Conservation (phyloP, 2,797 vertebrate genomes). For the Chlorospingus flavigularis region DNA sequence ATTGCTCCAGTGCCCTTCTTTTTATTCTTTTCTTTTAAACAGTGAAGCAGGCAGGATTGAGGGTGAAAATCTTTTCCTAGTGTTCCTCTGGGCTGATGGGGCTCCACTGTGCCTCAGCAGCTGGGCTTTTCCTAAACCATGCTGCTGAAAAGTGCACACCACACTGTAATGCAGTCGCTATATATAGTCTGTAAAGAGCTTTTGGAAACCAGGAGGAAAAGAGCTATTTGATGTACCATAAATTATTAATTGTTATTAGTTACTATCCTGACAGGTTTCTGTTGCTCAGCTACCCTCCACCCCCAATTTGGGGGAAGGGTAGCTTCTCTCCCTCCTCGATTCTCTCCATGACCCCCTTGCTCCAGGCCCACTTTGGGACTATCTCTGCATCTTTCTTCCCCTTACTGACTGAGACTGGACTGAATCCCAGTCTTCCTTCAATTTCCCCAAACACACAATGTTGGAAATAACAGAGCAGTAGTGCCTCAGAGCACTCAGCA, state of each 20-base stretch:
- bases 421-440: not conserved
- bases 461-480: not conserved
- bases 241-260: constrained; percentile 68
- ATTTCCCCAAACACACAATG: rapidly evolving
- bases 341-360: not conserved
- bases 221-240: constrained; percentile 57
- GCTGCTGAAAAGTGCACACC: constrained; percentile 44
- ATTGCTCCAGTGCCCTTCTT: not conserved
- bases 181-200: constrained; percentile 66
- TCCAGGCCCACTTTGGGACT: not conserved
- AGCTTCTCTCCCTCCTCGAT: not conserved
- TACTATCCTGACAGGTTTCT: constrained; percentile 48
- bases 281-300: not conserved
- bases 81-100: not conserved
- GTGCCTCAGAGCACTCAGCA: not conserved
- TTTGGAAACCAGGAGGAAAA: constrained; percentile 64
- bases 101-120: constrained; percentile 12
- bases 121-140: constrained; percentile 3
- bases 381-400: not conserved
- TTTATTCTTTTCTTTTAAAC: not conserved
- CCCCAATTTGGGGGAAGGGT: not conserved
- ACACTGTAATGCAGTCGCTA: constrained; percentile 51
- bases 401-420: not conserved
- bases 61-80: not conserved
- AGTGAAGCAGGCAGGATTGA: not conserved